Evolutionary conservation across 2,113 vertebrate genomes (phyloP).

Genomic region (Falco punctatus): DNA sequence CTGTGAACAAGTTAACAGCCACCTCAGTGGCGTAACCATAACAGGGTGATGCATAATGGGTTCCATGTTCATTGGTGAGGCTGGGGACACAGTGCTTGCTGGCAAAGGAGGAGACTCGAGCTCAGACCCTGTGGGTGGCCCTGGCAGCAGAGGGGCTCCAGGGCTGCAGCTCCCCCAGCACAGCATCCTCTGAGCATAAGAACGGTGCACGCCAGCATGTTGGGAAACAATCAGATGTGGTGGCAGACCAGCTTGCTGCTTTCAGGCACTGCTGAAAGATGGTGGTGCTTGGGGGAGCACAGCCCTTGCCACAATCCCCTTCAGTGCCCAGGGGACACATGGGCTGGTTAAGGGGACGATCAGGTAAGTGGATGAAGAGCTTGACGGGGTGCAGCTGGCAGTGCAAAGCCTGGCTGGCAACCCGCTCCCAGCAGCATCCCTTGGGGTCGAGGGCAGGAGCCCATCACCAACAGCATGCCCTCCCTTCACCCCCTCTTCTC

Average conservation of each 20-base stretch:
- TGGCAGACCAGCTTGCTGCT: background rate
- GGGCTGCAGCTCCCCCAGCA: background rate
- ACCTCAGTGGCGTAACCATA: background rate
- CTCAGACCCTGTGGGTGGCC: background rate
- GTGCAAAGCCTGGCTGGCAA: background rate
- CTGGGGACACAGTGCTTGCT: background rate
- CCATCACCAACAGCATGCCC: rapidly evolving
- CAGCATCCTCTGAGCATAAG: background rate
- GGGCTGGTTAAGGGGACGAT: background rate
- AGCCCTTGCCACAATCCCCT: rapidly evolving
- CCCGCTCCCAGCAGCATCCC: rapidly evolving
- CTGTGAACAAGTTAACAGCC: background rate
- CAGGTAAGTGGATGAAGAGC: background rate
- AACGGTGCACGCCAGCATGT: rapidly evolving
- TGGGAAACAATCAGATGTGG: background rate
- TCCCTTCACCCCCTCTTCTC: background rate
- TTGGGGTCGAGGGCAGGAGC: rapidly evolving
- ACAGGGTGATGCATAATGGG: rapidly evolving
- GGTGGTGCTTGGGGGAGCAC: background rate
- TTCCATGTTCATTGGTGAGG: background rate
- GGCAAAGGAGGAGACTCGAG: background rate
- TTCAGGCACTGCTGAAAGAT: background rate
- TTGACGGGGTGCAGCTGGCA: rapidly evolving
- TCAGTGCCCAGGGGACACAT: background rate
- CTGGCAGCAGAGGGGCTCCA: background rate